Base-by-base conservation (phyloP, 1,140 invertebrate species). In the Aphaenogaster floridana region DNA sequence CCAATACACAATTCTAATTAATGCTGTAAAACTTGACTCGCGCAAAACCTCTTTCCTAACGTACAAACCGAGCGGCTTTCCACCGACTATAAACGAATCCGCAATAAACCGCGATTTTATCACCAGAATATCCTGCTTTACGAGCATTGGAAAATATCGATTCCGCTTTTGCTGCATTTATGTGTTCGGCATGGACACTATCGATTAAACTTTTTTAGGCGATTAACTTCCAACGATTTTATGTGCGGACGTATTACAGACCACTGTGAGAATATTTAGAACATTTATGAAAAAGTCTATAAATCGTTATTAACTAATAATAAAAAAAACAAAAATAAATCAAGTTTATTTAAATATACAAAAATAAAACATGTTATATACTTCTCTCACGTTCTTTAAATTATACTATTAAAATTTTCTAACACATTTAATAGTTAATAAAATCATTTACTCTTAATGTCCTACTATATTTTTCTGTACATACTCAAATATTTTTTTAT, bases 21-120 rank as follows among this genome's bases (percentile, higher is more conserved):
- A 84, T 42, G 42, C 34, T 50, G 69, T 84, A 76, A 76, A 76
- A 76, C 28, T 84, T 48, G 54, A 61, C 34, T 74, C 42, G 45
- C 69, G n/a, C 69, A 74, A 74, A 84, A 74, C 17, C 64, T 57
- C 39, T 42, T 74, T 36, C 11, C 42, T 17, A 42, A 39, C 50
- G 6, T 57, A 69, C 78, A 71, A 71, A 81, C 66, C 63, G 39
- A 42, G 39, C 52, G 64, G 79, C 52, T 81, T 81, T 36, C 28
- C 69, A 34, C n/a, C 79, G 69, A 61, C 69, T 84, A 84, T 84
- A 84, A 84, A 84, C 80, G 80, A 76, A 84, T 76, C 80, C 45
- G 80, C 80, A 84, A 84, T 84, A 84, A 83, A 84, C 80, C 69
- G 80, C 80, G 69, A 74, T 84, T 84, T 84, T 84, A 84, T 84